Percentiles rank a stretch among this genome's conserved stretches.
phyloP scores from a whole-genome alignment of 2,888 invertebrate species.

The Chesias legatella region DNA sequence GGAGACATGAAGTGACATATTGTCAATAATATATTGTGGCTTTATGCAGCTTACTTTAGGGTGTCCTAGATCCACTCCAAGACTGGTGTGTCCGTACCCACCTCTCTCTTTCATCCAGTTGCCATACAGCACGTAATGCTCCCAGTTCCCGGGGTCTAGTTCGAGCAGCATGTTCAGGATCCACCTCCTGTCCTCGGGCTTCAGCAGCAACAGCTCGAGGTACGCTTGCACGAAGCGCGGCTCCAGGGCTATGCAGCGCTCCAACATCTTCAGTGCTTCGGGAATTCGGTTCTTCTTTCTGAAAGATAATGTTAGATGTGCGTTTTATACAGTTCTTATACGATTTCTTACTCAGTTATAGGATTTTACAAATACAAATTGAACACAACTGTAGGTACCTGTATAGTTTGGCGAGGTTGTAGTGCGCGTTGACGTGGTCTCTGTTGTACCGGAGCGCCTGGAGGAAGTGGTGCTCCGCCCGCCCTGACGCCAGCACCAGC shows the following conservation, averaged over 20 bases:
- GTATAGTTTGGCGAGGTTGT: slow-evolving; percentile 90
- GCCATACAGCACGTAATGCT: slow-evolving; percentile 85
- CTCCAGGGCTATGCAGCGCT: slow-evolving; percentile 84
- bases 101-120: slow-evolving; percentile 85
- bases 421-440: slow-evolving; percentile 90
- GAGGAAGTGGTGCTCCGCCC: slow-evolving; percentile 89
- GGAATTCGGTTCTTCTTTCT: slow-evolving; percentile 84
- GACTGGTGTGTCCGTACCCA: slow-evolving; percentile 42
- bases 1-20: too few relatives aligned
- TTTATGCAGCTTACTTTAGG: too few relatives aligned
- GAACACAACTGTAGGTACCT: slow-evolving; percentile 80
- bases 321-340: too few relatives aligned
- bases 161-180: slow-evolving; percentile 83
- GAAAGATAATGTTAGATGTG: slow-evolving; percentile 15
- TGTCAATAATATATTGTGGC: too few relatives aligned
- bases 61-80: background rate
- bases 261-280: slow-evolving; percentile 84
- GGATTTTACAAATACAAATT: too few relatives aligned
- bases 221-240: slow-evolving; percentile 86
- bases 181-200: slow-evolving; percentile 71
- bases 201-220: slow-evolving; percentile 82
- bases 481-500: slow-evolving; percentile 82
- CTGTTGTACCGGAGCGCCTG: slow-evolving; percentile 86
- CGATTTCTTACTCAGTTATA: too few relatives aligned
- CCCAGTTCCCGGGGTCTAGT: slow-evolving; percentile 84